A percentile compares a stretch with the other conserved stretches of the same genome.
Conservation (phyloP, 2,113 vertebrate genomes). For the Colossoma macropomum region DNA sequence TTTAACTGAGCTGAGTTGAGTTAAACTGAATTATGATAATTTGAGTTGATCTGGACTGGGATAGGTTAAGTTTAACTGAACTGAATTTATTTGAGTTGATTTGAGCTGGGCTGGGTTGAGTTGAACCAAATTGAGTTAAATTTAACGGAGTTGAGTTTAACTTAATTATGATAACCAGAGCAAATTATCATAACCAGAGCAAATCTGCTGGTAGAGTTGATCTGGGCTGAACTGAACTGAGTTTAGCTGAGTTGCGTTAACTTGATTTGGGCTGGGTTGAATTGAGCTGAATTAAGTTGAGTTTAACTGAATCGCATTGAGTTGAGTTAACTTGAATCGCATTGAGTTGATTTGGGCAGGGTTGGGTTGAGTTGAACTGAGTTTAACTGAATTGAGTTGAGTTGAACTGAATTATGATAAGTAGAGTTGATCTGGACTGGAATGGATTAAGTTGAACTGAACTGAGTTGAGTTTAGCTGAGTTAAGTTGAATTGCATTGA, state of each 20-base stretch:
- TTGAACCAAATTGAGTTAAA: neutral
- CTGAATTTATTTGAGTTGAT: neutral
- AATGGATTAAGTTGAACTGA: neutral
- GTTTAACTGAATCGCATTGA: neutral
- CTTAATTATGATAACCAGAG: neutral
- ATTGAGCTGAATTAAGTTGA: neutral
- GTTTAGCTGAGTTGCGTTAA: neutral
- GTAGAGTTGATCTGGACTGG: neutral
- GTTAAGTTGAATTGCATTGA: neutral
- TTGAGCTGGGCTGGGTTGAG: neutral
- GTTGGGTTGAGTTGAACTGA: neutral
- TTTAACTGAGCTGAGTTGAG: neutral
- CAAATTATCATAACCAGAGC: too few relatives aligned
- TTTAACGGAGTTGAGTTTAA: neutral
- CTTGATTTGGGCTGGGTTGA: neutral
- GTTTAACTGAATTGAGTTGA: neutral
- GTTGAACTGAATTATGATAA: neutral
- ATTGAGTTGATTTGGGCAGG: neutral
- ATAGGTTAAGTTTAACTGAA: neutral
- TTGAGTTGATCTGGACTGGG: neutral
- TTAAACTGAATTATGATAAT: neutral
- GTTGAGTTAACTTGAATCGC: neutral
- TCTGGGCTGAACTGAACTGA: neutral
- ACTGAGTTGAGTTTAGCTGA: neutral
- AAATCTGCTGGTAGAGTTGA: neutral